Percentiles rank a stretch among this genome's conserved stretches.
These are phyloP conservation scores for Parauchenoglanis punctatus DNA, from an alignment of 2,797 vertebrate species.

Conservation along the genomic window DNA sequence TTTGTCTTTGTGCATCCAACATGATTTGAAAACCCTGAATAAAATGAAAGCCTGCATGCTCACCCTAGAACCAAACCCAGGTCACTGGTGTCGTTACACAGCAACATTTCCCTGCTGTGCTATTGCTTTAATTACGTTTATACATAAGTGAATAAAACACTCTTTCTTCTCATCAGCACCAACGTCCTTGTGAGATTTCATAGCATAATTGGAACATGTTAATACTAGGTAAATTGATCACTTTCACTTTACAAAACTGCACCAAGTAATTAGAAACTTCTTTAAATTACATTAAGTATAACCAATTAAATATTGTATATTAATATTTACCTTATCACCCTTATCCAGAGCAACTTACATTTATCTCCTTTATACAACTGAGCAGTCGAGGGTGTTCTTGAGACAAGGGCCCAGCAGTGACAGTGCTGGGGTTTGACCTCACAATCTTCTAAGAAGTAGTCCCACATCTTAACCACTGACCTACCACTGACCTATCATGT, in stretches of 20 bases:
- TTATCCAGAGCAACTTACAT: too few species aligned
- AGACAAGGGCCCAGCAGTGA: too few species aligned
- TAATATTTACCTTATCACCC: too few species aligned
- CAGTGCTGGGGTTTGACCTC: too few species aligned
- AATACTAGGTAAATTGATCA: too few species aligned
- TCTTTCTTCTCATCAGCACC: background rate
- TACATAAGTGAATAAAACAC: background rate
- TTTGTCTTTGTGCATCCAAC: background rate
- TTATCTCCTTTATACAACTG: too few species aligned
- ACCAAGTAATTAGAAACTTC: background rate
- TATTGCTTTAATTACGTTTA: background rate
- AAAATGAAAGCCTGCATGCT: background rate
- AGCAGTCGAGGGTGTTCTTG: too few species aligned
- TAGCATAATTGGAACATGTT: background rate
- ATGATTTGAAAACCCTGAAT: background rate
- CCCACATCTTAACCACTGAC: too few species aligned
- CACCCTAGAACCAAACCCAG: background rate
- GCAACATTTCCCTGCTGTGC: background rate
- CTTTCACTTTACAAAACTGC: background rate
- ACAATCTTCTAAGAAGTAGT: too few species aligned
- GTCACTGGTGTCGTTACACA: background rate
- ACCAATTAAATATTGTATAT: background rate
- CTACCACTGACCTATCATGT: background rate
- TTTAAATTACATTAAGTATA: background rate
- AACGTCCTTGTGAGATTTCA: background rate